A percentile compares a stretch with the other conserved stretches of the same genome.
These are phyloP conservation scores for Sturnira hondurensis DNA, from an alignment of 2,113 vertebrate genomes.

Conservation along the genomic window DNA sequence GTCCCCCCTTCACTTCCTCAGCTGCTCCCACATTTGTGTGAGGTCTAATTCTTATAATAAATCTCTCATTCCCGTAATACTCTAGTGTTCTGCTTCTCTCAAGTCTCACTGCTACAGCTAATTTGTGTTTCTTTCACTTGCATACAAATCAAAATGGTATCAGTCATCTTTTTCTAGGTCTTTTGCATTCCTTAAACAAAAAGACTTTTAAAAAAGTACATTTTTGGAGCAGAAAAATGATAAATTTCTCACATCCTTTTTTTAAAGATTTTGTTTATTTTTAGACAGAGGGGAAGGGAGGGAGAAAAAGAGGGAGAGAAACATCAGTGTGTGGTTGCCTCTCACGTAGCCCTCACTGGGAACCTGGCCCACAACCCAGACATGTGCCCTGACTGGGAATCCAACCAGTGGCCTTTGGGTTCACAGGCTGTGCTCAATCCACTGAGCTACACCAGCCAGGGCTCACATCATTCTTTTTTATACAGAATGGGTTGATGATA, in stretches of 20 bases:
- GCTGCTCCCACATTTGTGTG: not conserved
- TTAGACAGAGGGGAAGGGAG: no score
- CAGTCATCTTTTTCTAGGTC: not conserved
- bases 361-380: no score
- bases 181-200: constrained; percentile 1
- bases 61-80: not conserved
- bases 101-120: not conserved
- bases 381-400: no score
- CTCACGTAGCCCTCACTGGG: no score
- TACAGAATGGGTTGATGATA: not conserved
- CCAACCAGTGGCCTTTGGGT: no score
- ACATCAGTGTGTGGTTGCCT: no score
- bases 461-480: not conserved
- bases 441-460: no score
- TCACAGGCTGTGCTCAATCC: no score
- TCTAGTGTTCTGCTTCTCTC: not conserved
- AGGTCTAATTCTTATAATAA: not conserved
- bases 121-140: not conserved
- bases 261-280: not conserved
- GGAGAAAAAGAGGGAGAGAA: no score
- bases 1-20: not conserved
- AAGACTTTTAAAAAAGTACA: not conserved
- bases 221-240: not conserved
- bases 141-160: not conserved
- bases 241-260: not conserved